phyloP scores from a whole-genome alignment of 2,797 vertebrate species.

The Chloroceryle inda region DNA sequence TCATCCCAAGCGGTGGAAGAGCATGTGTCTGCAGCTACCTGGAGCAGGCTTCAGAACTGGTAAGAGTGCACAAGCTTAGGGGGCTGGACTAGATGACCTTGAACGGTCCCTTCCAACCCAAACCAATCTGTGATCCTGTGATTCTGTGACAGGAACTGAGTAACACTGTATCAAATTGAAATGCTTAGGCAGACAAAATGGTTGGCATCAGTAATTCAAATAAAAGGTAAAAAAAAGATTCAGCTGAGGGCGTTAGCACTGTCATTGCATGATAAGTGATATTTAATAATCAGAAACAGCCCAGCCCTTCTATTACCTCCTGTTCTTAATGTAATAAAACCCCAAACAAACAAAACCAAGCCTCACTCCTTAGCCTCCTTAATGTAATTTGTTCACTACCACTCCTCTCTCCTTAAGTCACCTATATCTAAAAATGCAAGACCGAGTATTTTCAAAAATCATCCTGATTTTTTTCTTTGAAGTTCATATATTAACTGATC shows the following conservation, averaged over 20 bases:
- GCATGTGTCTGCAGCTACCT: not conserved
- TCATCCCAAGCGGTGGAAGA: not conserved
- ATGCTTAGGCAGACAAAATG: not conserved
- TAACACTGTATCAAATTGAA: not conserved
- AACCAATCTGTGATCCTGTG: too few relatives aligned
- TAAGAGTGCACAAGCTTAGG: not conserved
- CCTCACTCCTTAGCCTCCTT: not conserved
- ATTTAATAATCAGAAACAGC: not conserved
- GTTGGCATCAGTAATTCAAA: not conserved
- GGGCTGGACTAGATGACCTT: too few relatives aligned
- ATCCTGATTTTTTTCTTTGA: not conserved
- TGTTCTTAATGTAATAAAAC: not conserved
- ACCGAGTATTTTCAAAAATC: not conserved
- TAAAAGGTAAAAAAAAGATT: not conserved
- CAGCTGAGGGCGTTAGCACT: not conserved
- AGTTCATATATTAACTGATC: not conserved
- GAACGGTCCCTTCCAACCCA: too few relatives aligned
- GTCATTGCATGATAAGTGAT: not conserved
- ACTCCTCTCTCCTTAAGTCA: not conserved
- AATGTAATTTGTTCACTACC: not conserved
- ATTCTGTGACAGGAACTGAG: not conserved
- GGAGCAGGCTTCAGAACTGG: not conserved
- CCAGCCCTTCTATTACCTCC: not conserved
- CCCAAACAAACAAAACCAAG: not conserved
- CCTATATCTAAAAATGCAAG: not conserved